Percentiles rank a stretch among this genome's conserved stretches.
Evolutionary conservation across 2,888 invertebrate genomes (phyloP).

Genomic region (Drosophila meridiana): DNA sequence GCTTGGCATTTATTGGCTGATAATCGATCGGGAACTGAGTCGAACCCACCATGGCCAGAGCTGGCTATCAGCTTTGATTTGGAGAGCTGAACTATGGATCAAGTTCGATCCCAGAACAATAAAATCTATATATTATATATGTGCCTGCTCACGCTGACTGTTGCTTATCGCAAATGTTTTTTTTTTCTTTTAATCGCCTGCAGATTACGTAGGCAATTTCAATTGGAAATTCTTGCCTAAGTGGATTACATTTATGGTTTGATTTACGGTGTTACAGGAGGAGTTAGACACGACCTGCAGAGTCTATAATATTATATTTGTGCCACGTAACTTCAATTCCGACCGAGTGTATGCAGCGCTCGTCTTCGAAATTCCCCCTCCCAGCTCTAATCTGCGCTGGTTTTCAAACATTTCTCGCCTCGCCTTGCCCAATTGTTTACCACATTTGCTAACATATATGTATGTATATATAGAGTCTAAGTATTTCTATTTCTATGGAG

Average conservation of each 20-base stretch:
- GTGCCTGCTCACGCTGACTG: neutral
- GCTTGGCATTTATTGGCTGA: constrained; percentile 6
- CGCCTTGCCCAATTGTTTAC: neutral
- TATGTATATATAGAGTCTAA: neutral
- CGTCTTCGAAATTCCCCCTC: neutral
- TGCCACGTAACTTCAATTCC: too few relatives aligned
- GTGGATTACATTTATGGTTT: neutral
- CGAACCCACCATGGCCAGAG: neutral
- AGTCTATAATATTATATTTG: too few relatives aligned
- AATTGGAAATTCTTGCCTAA: neutral
- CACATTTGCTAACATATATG: neutral
- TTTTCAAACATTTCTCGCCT: constrained; percentile 6
- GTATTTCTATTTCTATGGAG: constrained; percentile 1
- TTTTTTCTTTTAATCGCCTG: neutral
- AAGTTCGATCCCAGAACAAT: constrained; percentile 15
- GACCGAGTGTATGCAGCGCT: constrained; percentile 10
- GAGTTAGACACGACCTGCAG: too few relatives aligned
- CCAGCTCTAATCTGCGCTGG: constrained; percentile 5
- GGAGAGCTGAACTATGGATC: constrained; percentile 10
- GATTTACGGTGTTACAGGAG: too few relatives aligned
- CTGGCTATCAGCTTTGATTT: constrained; percentile 25
- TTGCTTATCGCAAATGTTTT: constrained; percentile 20
- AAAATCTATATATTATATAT: neutral
- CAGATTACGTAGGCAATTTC: neutral
- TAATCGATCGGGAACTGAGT: constrained; percentile 9